Percentiles rank a stretch among this genome's conserved stretches.
These are phyloP conservation scores for Alcedo quadribrachys DNA, from an alignment of 2,797 vertebrate genomes.

Conservation along the genomic window DNA sequence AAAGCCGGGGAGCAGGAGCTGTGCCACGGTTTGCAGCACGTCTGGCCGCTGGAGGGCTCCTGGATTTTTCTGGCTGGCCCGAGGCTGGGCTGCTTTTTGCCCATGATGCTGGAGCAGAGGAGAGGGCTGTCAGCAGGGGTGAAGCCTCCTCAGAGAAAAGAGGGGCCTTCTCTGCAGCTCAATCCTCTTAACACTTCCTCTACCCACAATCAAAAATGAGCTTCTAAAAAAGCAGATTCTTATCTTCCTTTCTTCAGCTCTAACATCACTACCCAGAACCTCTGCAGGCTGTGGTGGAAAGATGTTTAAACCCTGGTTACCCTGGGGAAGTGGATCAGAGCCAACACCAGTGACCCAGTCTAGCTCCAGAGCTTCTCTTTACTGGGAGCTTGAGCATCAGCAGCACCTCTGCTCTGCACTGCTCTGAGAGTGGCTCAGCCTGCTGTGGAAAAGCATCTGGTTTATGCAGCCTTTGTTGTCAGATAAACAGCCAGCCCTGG, in stretches of 20 bases:
- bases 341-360: background rate
- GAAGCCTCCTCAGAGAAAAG: background rate
- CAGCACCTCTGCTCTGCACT: background rate
- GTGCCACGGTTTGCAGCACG: background rate
- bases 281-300: background rate
- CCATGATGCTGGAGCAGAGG: background rate
- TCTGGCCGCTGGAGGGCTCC: conserved; percentile 36
- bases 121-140: background rate
- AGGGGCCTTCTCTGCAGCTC: background rate
- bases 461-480: background rate
- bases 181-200: background rate
- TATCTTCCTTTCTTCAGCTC: background rate
- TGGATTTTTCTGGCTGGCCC: background rate
- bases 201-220: background rate
- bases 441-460: background rate
- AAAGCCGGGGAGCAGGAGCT: background rate
- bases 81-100: background rate
- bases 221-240: background rate
- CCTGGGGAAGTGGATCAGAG: background rate
- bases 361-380: background rate
- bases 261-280: background rate
- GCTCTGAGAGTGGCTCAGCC: background rate
- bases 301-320: background rate
- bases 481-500: background rate
- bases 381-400: background rate